Percentiles rank a stretch among this genome's conserved stretches.
Conservation (phyloP, 2,888 invertebrate genomes). For the Nemoura dubitans region DNA sequence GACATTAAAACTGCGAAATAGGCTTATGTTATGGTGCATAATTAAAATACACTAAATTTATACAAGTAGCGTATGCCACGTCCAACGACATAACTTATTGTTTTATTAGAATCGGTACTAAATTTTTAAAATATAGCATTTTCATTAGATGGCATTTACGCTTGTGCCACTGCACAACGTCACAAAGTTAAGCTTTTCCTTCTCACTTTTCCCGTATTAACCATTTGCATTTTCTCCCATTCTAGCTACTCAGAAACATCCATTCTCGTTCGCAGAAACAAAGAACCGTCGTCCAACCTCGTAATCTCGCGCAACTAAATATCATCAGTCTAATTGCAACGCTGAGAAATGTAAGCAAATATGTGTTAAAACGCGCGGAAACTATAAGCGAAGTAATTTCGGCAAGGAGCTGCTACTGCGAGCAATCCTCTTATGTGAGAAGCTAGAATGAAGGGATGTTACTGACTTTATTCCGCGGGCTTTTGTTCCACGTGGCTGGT, state of each 20-base stretch:
- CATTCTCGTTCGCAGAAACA: neutral
- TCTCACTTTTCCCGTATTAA: neutral
- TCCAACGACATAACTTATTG: neutral
- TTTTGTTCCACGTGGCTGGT: neutral
- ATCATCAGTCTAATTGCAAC: neutral
- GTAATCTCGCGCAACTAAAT: neutral
- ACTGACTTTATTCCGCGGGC: neutral
- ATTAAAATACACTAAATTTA: constrained; percentile 28
- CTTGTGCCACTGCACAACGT: neutral
- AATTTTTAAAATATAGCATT: neutral
- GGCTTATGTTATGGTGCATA: constrained; percentile 14
- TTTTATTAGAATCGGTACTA: neutral
- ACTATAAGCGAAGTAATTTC: neutral
- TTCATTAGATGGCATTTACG: neutral
- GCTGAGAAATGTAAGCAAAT: constrained; percentile 19
- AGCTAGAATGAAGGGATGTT: neutral
- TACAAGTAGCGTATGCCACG: neutral
- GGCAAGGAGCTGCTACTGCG: neutral
- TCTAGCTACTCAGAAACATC: neutral
- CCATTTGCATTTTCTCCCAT: neutral
- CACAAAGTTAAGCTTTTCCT: neutral
- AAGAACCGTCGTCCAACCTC: neutral
- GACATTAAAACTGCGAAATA: constrained; percentile 2
- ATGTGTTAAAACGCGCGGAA: neutral
- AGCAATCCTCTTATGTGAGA: neutral